Percentiles rank a stretch among this genome's conserved stretches.
Conservation (phyloP, 2,113 vertebrate species). For the Meles meles region DNA sequence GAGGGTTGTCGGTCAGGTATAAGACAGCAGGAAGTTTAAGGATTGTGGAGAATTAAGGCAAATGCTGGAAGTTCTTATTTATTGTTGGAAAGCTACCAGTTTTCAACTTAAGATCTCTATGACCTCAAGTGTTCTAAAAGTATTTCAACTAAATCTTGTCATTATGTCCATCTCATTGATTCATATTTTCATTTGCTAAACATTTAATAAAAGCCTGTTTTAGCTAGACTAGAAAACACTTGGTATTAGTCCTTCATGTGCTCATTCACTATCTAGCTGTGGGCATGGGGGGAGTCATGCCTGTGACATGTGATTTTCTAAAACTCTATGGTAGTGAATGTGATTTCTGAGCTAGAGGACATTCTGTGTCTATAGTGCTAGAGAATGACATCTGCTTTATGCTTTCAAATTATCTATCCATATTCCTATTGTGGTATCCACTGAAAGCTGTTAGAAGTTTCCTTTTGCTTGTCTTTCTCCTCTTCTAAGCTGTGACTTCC, state of each 20-base stretch:
- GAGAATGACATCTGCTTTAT: background rate
- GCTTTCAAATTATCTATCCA: background rate
- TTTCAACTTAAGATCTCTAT: background rate
- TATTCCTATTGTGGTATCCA: background rate
- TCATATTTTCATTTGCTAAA: background rate
- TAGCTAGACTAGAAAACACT: no score
- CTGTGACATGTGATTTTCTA: background rate
- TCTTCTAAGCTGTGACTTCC: background rate
- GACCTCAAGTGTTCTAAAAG: background rate
- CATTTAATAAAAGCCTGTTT: background rate
- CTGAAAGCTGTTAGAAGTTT: background rate
- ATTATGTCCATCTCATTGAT: background rate
- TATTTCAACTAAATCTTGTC: background rate
- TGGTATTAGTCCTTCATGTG: background rate
- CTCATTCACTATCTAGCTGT: background rate
- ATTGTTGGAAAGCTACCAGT: background rate
- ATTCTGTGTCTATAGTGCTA: background rate
- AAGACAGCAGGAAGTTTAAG: background rate
- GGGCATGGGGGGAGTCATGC: rapidly evolving
- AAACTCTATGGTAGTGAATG: background rate
- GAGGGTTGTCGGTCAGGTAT: background rate
- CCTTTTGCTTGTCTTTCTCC: background rate
- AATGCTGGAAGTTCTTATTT: background rate
- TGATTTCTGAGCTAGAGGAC: background rate
- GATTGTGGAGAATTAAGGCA: background rate